These are phyloP conservation scores for Epizoanthus rinbou DNA, from an alignment of 92 coral and sea anemone species.

Conservation along the genomic window DNA sequence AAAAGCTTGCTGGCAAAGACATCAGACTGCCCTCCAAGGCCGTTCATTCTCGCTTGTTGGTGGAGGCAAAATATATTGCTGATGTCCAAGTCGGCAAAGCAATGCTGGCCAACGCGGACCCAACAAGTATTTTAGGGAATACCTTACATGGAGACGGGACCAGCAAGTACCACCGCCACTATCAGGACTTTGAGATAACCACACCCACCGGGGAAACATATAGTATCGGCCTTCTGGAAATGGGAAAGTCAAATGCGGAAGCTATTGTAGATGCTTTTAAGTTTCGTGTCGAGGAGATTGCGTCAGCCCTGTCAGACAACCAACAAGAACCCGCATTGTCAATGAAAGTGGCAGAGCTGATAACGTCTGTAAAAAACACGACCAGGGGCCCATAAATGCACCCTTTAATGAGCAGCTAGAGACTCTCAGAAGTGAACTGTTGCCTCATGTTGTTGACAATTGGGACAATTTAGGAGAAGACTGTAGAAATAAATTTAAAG, in stretches of 20 bases:
- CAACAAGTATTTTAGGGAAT: constrained; percentile 39
- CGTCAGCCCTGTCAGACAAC: constrained; percentile 36
- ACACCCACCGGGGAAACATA: constrained; percentile 50
- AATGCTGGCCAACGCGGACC: constrained; percentile 43
- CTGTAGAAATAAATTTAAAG: constrained; percentile 27
- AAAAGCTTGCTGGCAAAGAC: constrained; percentile 39
- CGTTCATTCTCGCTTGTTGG: constrained; percentile 47
- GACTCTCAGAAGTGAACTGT: constrained; percentile 31
- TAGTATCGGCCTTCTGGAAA: constrained; percentile 47
- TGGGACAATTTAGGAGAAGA: constrained; percentile 42
- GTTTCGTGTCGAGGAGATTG: constrained; percentile 46
- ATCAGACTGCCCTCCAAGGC: constrained; percentile 52
- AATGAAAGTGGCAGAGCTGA: constrained; percentile 46
- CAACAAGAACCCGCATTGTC: constrained; percentile 7
- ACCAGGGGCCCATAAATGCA: constrained; percentile 51
- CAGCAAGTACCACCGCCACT: constrained; percentile 49
- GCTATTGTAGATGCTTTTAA: constrained; percentile 39
- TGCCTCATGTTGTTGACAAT: constrained; percentile 51
- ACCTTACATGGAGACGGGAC: constrained; percentile 54
- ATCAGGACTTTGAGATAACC: constrained; percentile 48
- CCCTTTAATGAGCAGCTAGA: constrained; percentile 52
- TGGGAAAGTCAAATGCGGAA: constrained; percentile 48
- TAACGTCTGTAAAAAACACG: constrained; percentile 21
- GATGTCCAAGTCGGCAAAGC: constrained; percentile 50
- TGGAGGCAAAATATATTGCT: constrained; percentile 45